Conservation (phyloP, 2,797 vertebrate genomes). For the Cyprinella venusta region DNA sequence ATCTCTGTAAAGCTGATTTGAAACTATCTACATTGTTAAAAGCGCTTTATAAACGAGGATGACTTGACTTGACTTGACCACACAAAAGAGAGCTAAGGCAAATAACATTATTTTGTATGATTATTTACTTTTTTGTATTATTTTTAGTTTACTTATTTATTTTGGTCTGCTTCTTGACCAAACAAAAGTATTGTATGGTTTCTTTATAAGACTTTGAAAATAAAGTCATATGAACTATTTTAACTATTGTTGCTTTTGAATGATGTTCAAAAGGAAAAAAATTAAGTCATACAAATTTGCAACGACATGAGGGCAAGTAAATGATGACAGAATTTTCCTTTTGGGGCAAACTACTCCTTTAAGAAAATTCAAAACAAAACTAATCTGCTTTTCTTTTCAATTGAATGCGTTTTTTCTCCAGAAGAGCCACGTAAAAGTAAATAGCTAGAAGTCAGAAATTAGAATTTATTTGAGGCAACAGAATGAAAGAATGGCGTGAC, state of each 20-base stretch:
- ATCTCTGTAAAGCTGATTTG: no score
- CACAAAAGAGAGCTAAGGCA: not conserved
- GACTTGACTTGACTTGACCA: no score
- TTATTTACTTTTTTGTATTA: no score
- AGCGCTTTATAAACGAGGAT: no score
- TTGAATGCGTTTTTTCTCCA: not conserved
- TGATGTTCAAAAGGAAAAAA: not conserved
- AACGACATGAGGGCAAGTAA: not conserved
- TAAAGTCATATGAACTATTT: not conserved
- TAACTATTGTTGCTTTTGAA: not conserved
- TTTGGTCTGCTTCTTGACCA: not conserved
- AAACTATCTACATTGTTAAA: no score
- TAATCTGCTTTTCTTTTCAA: conserved; percentile 10
- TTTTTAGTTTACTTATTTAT: no score
- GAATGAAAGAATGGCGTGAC: conserved; percentile 36
- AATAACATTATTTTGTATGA: not conserved
- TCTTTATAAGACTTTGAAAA: not conserved
- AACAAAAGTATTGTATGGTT: not conserved
- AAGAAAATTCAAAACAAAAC: conserved; percentile 3
- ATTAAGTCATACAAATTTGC: not conserved
- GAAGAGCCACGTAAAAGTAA: not conserved
- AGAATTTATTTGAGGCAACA: conserved; percentile 49
- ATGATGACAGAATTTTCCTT: not conserved
- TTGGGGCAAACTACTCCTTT: not conserved
- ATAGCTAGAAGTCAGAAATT: conserved; percentile 36